Conservation (phyloP, 2,888 invertebrate species). For the Orthosia incerta region DNA sequence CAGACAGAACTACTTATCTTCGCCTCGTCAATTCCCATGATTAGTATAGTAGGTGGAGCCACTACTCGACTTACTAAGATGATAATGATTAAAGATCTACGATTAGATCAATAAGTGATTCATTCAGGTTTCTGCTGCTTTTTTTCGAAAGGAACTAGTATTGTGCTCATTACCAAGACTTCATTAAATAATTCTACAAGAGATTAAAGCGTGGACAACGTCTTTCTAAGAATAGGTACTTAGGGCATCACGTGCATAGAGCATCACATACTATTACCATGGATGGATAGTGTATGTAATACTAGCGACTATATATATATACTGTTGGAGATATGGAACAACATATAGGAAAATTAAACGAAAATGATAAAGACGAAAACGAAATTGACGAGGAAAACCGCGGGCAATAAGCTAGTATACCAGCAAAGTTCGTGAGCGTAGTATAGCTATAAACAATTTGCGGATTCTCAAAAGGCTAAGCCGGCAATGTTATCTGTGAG, state of each 20-base stretch:
- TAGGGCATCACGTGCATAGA: not conserved
- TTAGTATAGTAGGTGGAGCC: constrained; percentile 18
- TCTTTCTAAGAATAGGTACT: not conserved
- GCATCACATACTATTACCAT: not conserved
- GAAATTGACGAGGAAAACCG: not conserved
- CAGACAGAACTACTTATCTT: constrained; percentile 15
- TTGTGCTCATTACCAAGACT: constrained; percentile 17
- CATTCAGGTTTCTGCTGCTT: not conserved
- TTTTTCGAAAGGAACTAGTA: constrained; percentile 18
- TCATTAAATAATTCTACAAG: constrained; percentile 12
- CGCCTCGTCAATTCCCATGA: constrained; percentile 12
- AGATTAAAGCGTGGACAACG: too few species aligned
- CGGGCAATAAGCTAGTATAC: not conserved
- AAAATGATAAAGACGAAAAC: too few species aligned
- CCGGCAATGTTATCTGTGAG: constrained; percentile 29
- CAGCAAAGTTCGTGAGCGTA: not conserved
- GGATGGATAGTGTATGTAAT: too few species aligned
- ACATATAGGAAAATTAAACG: too few species aligned
- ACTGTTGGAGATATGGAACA: too few species aligned
- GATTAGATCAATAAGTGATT: constrained; percentile 10
- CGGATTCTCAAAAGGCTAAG: constrained; percentile 19
- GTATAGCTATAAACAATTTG: constrained; percentile 32
- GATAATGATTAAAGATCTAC: constrained; percentile 31
- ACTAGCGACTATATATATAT: too few species aligned
- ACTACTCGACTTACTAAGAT: constrained; percentile 4